Base-by-base conservation (phyloP, 2,797 vertebrate genomes). In the Pangasius krempfi region DNA sequence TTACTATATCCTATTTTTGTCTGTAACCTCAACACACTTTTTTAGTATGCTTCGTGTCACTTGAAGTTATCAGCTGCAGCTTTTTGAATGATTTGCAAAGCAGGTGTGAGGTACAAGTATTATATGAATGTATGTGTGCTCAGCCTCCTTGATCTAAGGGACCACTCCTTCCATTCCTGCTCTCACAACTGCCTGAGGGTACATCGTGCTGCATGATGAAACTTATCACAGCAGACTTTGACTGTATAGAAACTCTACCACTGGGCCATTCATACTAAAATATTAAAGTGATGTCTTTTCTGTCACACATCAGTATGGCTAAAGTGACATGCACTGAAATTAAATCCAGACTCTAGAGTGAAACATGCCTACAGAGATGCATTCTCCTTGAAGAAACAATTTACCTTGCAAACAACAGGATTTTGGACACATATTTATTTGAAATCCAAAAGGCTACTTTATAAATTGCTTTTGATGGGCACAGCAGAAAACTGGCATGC, bases 171-270 rank as follows among this genome's bases (percentile, higher is more conserved):
- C 44, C 44, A 44, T 44, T 73, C 47, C 30, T 56, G 6, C n/a
- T 72, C 10, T 73, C 64, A 25, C 8, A 44, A 33, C 18, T 47
- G 12, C 44, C 81, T 37, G 22, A 37, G 62, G 62, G 62, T 72
- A 60, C 94, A 96, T 95, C 97, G 93, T 97, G 22, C 50, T n/a
- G 60, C 73, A 64, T 62, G 44, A 87, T 54, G 25, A 81, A 68
- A 81, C 44, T 37, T 54, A 54, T 12, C 58, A 40, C 20, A 50
- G 72, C 20, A 1, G 10, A 54, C 18, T 56, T 20, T 10, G 16
- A 79, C n/a, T 40, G 33, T 40, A 72, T 76, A 47, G 73, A 78
- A 52, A 78, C 47, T 14, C 25, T n/a, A 76, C 44, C 14, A n/a
- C 75, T 13, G 18, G 30, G 54, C 30, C 18, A 58, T 81, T 81